Percentiles rank a stretch among this genome's conserved stretches.
These are phyloP conservation scores for Cavia aperea DNA, from an alignment of 2,113 vertebrate species.

Conservation along the genomic window DNA sequence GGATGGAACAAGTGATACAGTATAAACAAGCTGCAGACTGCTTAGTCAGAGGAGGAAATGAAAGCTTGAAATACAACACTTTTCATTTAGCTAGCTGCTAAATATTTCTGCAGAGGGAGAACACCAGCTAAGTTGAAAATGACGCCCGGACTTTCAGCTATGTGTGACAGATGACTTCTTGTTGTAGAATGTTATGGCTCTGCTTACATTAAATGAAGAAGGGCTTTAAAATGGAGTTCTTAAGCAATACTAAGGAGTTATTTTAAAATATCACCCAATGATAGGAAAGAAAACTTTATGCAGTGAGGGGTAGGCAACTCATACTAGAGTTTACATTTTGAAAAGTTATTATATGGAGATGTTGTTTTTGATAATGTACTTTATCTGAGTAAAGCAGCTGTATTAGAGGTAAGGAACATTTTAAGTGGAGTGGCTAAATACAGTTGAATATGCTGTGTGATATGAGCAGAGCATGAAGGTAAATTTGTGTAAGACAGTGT, in stretches of 20 bases:
- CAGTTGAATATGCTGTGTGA: background rate
- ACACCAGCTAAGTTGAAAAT: conserved; percentile 3
- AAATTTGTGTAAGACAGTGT: background rate
- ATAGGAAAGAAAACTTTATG: background rate
- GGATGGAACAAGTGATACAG: background rate
- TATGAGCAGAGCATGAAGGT: no score
- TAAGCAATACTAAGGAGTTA: background rate
- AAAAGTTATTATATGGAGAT: background rate
- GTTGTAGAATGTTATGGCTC: background rate
- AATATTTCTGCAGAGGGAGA: background rate
- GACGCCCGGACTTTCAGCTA: background rate
- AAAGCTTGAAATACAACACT: background rate
- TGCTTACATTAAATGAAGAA: background rate
- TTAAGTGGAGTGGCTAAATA: background rate
- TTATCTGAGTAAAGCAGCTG: background rate
- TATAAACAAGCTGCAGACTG: background rate
- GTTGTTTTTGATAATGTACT: background rate
- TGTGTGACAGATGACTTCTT: background rate
- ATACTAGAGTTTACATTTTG: background rate
- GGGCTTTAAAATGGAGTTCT: background rate
- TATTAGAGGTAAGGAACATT: background rate
- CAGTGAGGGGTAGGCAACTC: background rate
- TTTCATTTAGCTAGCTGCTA: background rate
- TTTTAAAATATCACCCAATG: background rate
- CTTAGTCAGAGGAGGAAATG: background rate